phyloP scores from a whole-genome alignment of 2,113 vertebrate genomes.

The Euleptes europaea region DNA sequence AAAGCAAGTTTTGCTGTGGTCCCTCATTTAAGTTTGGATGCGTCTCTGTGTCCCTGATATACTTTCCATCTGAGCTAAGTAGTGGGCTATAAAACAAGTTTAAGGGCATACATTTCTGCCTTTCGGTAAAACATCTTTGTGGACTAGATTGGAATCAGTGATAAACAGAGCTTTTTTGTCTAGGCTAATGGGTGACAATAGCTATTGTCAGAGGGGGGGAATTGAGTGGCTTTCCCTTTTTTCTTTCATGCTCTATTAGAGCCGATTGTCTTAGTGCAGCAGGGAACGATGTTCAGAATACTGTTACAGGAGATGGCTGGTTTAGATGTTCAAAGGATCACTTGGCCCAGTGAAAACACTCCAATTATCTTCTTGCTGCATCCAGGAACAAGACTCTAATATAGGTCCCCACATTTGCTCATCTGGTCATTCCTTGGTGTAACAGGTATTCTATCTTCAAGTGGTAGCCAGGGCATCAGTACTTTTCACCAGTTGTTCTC shows the following conservation, averaged over 20 bases:
- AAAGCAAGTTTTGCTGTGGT: neutral
- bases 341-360: neutral
- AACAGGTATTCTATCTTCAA: neutral
- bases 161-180: neutral
- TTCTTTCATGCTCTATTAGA: neutral
- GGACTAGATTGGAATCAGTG: neutral
- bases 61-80: neutral
- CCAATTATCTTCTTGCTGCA: neutral
- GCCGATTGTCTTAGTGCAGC: conserved; percentile 52
- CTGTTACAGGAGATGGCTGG: neutral
- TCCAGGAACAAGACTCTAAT: neutral
- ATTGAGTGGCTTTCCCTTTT: neutral
- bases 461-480: neutral
- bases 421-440: neutral
- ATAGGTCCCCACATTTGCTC: neutral
- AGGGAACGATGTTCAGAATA: conserved; percentile 2
- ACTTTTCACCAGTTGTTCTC: conserved; percentile 9
- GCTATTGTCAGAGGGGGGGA: neutral
- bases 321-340: neutral
- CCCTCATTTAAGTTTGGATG: neutral
- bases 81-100: neutral
- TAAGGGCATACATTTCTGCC: neutral
- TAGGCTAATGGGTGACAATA: neutral
- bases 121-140: neutral
- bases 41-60: neutral